phyloP scores from a whole-genome alignment of 2,113 vertebrate species.

The Spea multiplicata region DNA sequence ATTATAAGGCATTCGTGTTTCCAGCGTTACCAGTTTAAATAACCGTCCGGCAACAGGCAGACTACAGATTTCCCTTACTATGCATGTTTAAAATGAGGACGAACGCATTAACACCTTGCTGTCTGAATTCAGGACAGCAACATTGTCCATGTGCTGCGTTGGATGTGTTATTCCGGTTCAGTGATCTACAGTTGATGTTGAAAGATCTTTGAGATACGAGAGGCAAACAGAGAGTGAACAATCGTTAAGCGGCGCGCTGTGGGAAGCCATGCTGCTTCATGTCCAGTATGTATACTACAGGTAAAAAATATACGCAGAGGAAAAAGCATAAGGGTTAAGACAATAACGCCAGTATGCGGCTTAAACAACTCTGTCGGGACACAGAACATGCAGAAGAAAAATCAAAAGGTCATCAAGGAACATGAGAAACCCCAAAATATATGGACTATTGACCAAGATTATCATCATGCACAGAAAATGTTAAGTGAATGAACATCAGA shows the following conservation, averaged over 20 bases:
- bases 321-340: neutral
- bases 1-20: neutral
- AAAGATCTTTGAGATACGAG: slow-evolving; percentile 8
- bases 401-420: neutral
- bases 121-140: neutral
- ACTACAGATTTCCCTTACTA: neutral
- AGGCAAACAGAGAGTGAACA: slow-evolving; percentile 3
- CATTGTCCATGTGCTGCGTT: neutral
- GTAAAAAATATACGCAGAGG: neutral
- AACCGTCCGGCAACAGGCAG: neutral
- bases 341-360: neutral
- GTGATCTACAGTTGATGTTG: slow-evolving; percentile 25
- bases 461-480: neutral
- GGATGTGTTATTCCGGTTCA: neutral
- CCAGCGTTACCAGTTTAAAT: neutral
- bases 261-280: slow-evolving; percentile 11
- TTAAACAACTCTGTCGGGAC: neutral
- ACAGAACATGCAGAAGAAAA: neutral
- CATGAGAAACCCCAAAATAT: neutral
- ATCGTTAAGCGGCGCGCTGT: slow-evolving; percentile 10
- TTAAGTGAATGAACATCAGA: neutral
- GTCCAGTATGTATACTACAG: neutral
- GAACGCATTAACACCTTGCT: neutral
- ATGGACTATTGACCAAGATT: too few species aligned
- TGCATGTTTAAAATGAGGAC: neutral